These are phyloP conservation scores for Stigmatopora nigra DNA, from an alignment of 2,113 vertebrate species.

Conservation along the genomic window DNA sequence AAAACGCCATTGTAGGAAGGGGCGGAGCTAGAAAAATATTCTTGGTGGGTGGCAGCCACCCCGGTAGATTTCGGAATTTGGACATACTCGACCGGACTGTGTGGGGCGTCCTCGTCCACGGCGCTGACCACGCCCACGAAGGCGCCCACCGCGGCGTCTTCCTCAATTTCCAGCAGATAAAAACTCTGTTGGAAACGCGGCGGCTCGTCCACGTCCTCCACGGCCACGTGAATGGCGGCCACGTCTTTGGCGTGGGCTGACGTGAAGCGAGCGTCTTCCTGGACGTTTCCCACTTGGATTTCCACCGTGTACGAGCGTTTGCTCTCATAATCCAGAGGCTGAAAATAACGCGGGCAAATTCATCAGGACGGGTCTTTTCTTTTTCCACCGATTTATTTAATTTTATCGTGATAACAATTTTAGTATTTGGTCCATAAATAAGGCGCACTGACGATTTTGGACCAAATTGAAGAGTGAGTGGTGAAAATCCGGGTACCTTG, in stretches of 20 bases:
- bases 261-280: conserved; percentile 76
- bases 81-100: conserved; percentile 82
- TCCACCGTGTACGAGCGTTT: conserved; percentile 82
- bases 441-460: too few relatives aligned
- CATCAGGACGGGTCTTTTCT: too few relatives aligned
- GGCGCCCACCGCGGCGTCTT: conserved; percentile 76
- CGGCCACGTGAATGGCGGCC: conserved; percentile 76
- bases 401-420: too few relatives aligned
- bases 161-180: conserved; percentile 85
- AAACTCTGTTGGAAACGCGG: conserved; percentile 81
- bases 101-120: conserved; percentile 79
- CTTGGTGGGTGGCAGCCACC: too few relatives aligned
- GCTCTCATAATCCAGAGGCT: conserved; percentile 88
- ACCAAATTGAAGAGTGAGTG: too few relatives aligned
- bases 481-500: too few relatives aligned
- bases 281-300: conserved; percentile 84
- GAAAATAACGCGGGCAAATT: neutral
- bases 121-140: conserved; percentile 80
- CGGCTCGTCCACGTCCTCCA: conserved; percentile 90
- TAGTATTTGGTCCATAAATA: too few relatives aligned
- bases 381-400: too few relatives aligned
- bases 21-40: too few relatives aligned
- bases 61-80: too few relatives aligned
- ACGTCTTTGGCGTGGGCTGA: conserved; percentile 76
- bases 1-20: neutral